Conservation (phyloP, 2,113 vertebrate genomes). For the Myotis lucifugus region DNA sequence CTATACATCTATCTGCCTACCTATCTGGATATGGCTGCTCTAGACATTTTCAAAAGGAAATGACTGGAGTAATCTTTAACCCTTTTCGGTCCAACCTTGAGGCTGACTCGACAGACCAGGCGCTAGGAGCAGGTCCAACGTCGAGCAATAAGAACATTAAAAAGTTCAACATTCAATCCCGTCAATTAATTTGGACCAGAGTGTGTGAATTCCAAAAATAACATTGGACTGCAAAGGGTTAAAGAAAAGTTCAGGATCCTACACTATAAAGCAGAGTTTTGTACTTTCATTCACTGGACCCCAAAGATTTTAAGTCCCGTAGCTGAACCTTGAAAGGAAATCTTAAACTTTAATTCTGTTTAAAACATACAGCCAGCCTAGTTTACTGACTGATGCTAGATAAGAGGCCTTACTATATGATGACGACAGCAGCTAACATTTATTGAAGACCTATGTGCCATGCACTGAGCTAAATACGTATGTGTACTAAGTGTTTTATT, state of each 20-base stretch:
- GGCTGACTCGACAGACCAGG: too few relatives aligned
- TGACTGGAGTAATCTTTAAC: neutral
- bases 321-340: constrained; percentile 23
- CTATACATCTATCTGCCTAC: neutral
- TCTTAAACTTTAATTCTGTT: constrained; percentile 36
- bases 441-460: neutral
- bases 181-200: too few relatives aligned
- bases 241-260: constrained; percentile 3
- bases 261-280: neutral
- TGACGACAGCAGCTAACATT: neutral
- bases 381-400: neutral
- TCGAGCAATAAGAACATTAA: too few relatives aligned
- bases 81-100: too few relatives aligned
- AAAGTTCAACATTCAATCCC: too few relatives aligned
- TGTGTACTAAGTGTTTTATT: neutral
- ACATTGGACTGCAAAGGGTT: too few relatives aligned
- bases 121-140: too few relatives aligned
- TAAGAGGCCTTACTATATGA: neutral
- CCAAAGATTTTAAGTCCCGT: neutral
- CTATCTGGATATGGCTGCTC: neutral
- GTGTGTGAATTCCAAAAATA: too few relatives aligned
- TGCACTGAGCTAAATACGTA: neutral
- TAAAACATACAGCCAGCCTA: neutral
- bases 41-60: constrained; percentile 14
- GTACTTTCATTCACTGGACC: constrained; percentile 8